phyloP scores from a whole-genome alignment of 2,888 invertebrate species.

The Drosophila anomelani region DNA sequence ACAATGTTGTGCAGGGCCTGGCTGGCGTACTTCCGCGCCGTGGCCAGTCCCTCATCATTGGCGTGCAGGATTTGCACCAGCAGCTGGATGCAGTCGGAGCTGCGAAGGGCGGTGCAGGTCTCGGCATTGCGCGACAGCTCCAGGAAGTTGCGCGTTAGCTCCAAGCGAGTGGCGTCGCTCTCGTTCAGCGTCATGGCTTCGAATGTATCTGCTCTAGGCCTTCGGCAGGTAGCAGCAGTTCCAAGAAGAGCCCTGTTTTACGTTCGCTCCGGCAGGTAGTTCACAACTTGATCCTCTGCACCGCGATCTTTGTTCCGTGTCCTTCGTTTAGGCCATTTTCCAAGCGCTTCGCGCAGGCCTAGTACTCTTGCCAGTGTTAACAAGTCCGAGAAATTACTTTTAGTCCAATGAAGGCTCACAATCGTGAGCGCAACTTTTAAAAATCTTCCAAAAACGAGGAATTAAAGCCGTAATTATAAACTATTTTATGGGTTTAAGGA shows the following conservation, averaged over 20 bases:
- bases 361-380: slow-evolving; percentile 19
- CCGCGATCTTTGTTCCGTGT: slow-evolving; percentile 30
- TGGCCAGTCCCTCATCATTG: slow-evolving; percentile 88
- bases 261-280: slow-evolving; percentile 23
- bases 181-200: slow-evolving; percentile 67
- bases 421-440: background rate
- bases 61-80: slow-evolving; percentile 96
- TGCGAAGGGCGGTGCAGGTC: slow-evolving; percentile 96
- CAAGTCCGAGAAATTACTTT: background rate
- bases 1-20: slow-evolving; percentile 96
- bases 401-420: too few species aligned
- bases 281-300: slow-evolving; percentile 7
- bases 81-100: slow-evolving; percentile 96
- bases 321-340: slow-evolving; percentile 41
- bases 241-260: slow-evolving; percentile 17
- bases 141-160: slow-evolving; percentile 94
- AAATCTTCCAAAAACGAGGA: background rate
- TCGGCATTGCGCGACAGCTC: slow-evolving; percentile 96
- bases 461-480: background rate
- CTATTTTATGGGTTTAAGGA: background rate
- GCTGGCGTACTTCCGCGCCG: slow-evolving; percentile 93
- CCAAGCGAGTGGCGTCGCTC: slow-evolving; percentile 92
- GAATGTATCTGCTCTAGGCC: slow-evolving; percentile 14
- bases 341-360: slow-evolving; percentile 41
- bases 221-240: slow-evolving; percentile 8